Conservation (phyloP, 2,113 vertebrate species). For the Tringa solitaria region DNA sequence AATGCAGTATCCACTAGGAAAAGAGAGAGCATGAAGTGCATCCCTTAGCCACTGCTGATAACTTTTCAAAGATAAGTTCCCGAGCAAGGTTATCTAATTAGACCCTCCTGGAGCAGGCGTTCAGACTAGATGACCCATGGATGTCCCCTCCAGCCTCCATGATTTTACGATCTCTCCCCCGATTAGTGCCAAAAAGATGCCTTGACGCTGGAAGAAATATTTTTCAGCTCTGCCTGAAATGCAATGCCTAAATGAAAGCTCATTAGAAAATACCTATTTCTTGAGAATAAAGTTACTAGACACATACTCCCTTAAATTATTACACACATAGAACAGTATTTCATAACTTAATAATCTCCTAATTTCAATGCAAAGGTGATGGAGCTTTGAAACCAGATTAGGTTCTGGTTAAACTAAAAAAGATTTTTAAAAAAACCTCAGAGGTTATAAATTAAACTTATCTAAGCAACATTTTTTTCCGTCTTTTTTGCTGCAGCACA, state of each 20-base stretch:
- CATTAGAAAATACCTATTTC: neutral
- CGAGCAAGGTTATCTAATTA: neutral
- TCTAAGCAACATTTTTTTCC: slow-evolving; percentile 3
- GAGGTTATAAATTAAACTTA: slow-evolving; percentile 40
- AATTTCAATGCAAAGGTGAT: slow-evolving; percentile 47
- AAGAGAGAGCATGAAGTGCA: neutral
- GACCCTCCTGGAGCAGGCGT: neutral
- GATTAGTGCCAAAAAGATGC: neutral
- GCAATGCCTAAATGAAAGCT: neutral
- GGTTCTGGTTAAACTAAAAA: slow-evolving; percentile 49
- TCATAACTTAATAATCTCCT: slow-evolving; percentile 53
- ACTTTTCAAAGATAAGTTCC: neutral
- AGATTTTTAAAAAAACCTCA: neutral
- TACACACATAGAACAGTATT: slow-evolving; percentile 30
- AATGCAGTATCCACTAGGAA: neutral
- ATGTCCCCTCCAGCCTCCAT: neutral
- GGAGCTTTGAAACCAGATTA: slow-evolving; percentile 55
- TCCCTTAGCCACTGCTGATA: neutral
- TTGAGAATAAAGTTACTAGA: neutral
- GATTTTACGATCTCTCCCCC: neutral
- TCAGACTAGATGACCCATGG: neutral
- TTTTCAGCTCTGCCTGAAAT: neutral
- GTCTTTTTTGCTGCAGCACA: neutral
- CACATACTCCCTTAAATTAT: neutral
- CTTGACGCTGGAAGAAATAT: neutral